These are phyloP conservation scores for Aspidiotus rigidus DNA, from an alignment of 2,888 invertebrate species.

Conservation along the genomic window DNA sequence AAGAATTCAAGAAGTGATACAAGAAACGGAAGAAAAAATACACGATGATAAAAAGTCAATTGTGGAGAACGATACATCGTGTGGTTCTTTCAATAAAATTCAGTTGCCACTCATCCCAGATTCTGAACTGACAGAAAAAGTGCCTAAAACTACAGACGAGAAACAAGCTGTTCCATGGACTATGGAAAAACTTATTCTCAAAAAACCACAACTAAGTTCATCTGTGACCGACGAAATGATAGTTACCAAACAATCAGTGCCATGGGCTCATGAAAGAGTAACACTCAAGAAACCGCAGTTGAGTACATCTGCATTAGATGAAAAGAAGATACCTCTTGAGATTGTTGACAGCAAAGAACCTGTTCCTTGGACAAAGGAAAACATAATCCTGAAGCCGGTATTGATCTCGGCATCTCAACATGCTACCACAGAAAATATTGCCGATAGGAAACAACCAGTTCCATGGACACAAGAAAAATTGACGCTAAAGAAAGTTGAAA, in stretches of 20 bases:
- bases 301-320: too few species aligned
- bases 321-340: too few species aligned
- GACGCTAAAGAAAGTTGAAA: conserved; percentile 39
- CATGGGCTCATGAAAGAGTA: conserved; percentile 43
- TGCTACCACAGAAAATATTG: conserved; percentile 41
- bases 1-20: neutral
- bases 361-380: neutral
- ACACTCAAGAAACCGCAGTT: conserved; percentile 40
- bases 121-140: conserved; percentile 43
- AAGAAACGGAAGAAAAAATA: conserved; percentile 9
- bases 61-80: conserved; percentile 40
- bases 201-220: conserved; percentile 38
- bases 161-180: conserved; percentile 42
- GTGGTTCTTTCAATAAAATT: conserved; percentile 18
- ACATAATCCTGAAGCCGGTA: conserved; percentile 38
- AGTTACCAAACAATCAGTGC: conserved; percentile 37
- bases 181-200: conserved; percentile 42
- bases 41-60: conserved; percentile 45
- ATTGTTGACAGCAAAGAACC: neutral
- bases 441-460: conserved; percentile 35
- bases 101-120: conserved; percentile 36
- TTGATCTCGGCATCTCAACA: too few species aligned
- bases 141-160: conserved; percentile 42
- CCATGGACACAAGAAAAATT: conserved; percentile 44
- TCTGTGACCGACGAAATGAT: conserved; percentile 37